Evolutionary conservation across 2,888 invertebrate species (phyloP).

Genomic region (Perdita meconis): DNA sequence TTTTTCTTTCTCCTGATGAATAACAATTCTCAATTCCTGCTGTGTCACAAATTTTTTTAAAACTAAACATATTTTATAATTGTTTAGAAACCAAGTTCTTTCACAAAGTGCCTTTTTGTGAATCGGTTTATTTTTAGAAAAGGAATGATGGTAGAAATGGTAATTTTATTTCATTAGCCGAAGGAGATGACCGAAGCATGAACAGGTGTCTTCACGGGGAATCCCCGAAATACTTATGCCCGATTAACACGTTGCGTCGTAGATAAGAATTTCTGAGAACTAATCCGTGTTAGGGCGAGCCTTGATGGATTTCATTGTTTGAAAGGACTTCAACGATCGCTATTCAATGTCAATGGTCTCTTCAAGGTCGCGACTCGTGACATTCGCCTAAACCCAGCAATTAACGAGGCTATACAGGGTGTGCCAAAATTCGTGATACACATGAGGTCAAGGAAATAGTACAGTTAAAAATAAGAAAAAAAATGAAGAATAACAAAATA

Average conservation of each 20-base stretch:
- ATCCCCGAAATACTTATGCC: not conserved
- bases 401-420: not conserved
- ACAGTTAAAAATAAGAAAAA: no score
- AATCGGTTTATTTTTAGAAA: no score
- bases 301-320: not conserved
- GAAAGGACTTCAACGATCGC: not conserved
- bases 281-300: not conserved
- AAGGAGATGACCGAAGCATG: not conserved
- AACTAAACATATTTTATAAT: no score
- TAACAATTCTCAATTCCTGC: not conserved
- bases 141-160: not conserved
- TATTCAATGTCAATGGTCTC: not conserved
- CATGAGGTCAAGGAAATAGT: not conserved
- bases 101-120: not conserved
- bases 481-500: no score
- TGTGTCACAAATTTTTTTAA: not conserved
- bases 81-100: not conserved
- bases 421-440: not conserved
- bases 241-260: constrained; percentile 13
- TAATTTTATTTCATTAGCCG: not conserved
- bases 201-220: constrained; percentile 3
- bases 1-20: not conserved
- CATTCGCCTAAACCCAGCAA: not conserved
- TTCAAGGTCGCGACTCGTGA: not conserved
- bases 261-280: not conserved